phyloP scores from a whole-genome alignment of 2,888 invertebrate species.

The Leucania comma region DNA sequence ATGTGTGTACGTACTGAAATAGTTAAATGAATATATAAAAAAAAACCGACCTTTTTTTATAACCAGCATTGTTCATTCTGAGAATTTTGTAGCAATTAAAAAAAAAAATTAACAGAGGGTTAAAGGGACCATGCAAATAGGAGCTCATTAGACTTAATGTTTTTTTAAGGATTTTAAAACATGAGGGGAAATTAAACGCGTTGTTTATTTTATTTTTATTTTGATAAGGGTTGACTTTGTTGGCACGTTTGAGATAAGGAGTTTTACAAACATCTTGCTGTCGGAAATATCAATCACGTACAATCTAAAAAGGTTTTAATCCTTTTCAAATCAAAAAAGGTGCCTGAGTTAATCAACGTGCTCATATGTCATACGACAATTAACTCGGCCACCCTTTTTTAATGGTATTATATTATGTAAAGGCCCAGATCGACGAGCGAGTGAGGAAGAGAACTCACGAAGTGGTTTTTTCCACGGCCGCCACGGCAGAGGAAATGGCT shows the following conservation, averaged over 20 bases:
- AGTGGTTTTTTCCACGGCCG: too few species aligned
- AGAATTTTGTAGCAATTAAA: constrained; percentile 20
- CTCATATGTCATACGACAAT: background rate
- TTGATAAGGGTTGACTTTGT: constrained; percentile 50
- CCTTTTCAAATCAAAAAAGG: constrained; percentile 17
- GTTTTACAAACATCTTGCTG: constrained; percentile 19
- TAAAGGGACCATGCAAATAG: constrained; percentile 18
- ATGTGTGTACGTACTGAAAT: too few species aligned
- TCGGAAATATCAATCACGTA: constrained; percentile 41
- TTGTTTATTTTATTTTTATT: constrained; percentile 37
- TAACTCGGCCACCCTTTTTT: too few species aligned
- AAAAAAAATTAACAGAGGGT: background rate
- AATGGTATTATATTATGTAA: background rate
- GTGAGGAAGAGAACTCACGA: too few species aligned
- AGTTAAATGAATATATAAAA: too few species aligned
- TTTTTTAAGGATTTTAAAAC: constrained; percentile 31
- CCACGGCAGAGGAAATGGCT: too few species aligned
- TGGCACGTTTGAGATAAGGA: constrained; percentile 37
- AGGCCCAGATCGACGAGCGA: too few species aligned
- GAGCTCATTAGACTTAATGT: constrained; percentile 43
- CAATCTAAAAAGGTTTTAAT: constrained; percentile 12
- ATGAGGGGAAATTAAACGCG: constrained; percentile 42
- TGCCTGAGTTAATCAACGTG: constrained; percentile 9
- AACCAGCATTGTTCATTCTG: background rate
- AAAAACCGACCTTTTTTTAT: too few species aligned